phyloP scores from a whole-genome alignment of 2,797 vertebrate species.

The Eutrigla gurnardus region DNA sequence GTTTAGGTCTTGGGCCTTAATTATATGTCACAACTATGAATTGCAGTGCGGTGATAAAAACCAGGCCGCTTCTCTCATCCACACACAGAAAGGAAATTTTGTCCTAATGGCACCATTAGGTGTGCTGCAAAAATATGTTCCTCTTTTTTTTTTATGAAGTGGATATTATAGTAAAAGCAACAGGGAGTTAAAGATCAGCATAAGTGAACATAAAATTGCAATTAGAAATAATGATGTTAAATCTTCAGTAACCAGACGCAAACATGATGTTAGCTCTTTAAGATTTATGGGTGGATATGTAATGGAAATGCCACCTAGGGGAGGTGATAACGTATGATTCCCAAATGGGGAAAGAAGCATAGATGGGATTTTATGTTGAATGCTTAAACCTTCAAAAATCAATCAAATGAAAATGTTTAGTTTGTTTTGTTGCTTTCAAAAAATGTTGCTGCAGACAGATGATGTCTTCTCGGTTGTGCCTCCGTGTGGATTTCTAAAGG shows the following conservation, averaged over 20 bases:
- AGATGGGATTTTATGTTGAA: slow-evolving; percentile 33
- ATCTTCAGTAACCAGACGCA: slow-evolving; percentile 35
- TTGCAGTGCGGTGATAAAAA: slow-evolving; percentile 21
- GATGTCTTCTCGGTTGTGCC: background rate
- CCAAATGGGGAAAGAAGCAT: slow-evolving; percentile 1
- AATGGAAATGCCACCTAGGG: slow-evolving; percentile 41
- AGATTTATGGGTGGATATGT: slow-evolving; percentile 30
- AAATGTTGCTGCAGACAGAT: background rate
- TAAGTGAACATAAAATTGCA: slow-evolving; percentile 51
- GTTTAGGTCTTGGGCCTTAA: slow-evolving; percentile 21
- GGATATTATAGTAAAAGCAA: slow-evolving; percentile 38
- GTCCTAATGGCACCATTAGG: slow-evolving; percentile 32
- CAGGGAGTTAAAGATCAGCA: slow-evolving; percentile 51
- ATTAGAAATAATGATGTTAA: slow-evolving; percentile 51
- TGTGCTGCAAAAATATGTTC: slow-evolving; percentile 4
- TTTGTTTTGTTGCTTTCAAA: background rate
- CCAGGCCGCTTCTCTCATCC: slow-evolving; percentile 11
- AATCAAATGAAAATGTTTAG: slow-evolving; percentile 8
- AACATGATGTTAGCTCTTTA: slow-evolving; percentile 33
- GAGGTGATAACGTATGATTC: slow-evolving; percentile 30
- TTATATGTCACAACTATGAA: slow-evolving; percentile 35
- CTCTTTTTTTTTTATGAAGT: background rate
- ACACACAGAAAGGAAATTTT: slow-evolving; percentile 5
- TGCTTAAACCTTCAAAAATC: slow-evolving; percentile 8
- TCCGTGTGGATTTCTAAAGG: background rate